A percentile compares a stretch with the other conserved stretches of the same genome.
Conservation (phyloP, 2,113 vertebrate species). For the Anthoscopus minutus region DNA sequence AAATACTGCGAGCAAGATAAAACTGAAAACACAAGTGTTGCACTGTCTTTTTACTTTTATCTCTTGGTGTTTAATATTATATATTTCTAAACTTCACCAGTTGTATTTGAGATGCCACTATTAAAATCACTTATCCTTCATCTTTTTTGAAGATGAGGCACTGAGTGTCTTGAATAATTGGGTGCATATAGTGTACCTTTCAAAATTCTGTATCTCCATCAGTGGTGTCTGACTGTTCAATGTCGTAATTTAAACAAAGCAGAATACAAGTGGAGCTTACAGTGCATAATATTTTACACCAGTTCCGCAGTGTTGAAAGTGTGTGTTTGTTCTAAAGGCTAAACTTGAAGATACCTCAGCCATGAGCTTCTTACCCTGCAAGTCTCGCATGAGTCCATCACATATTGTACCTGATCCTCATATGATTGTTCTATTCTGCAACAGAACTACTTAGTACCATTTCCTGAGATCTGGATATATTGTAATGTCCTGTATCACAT, state of each 20-base stretch:
- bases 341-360: slow-evolving; percentile 40
- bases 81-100: background rate
- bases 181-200: background rate
- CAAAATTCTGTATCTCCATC: background rate
- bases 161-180: background rate
- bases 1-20: slow-evolving; percentile 62
- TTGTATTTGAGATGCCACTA: background rate
- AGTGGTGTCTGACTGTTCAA: background rate
- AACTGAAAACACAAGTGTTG: slow-evolving; percentile 26
- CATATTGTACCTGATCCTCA: background rate
- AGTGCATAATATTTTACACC: slow-evolving; percentile 39
- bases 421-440: slow-evolving; percentile 50
- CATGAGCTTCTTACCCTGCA: background rate
- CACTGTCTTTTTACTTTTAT: slow-evolving; percentile 17
- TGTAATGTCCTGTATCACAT: slow-evolving; percentile 33
- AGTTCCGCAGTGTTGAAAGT: background rate
- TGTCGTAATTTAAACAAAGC: background rate
- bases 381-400: background rate
- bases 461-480: slow-evolving; percentile 42
- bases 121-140: background rate
- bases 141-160: background rate
- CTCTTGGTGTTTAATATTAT: slow-evolving; percentile 21
- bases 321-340: background rate
- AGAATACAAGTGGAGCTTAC: background rate
- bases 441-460: slow-evolving; percentile 27